These are phyloP conservation scores for Trachemys scripta DNA, from an alignment of 2,113 vertebrate genomes.

Conservation along the genomic window DNA sequence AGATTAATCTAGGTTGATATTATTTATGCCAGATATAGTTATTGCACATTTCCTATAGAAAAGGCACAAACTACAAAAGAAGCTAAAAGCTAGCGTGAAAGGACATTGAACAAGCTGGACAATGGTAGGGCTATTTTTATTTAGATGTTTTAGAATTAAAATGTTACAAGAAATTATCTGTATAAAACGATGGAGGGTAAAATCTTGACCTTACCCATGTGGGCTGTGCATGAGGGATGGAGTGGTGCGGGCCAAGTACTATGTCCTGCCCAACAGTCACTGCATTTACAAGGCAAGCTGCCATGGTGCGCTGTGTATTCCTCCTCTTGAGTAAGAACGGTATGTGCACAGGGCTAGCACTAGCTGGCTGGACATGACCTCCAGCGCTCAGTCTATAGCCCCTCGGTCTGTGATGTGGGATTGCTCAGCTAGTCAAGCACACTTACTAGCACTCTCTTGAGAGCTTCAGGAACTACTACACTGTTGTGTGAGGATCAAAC, in stretches of 20 bases:
- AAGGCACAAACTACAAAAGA: not conserved
- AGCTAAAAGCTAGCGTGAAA: not conserved
- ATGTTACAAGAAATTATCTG: not conserved
- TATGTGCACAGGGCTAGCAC: not conserved
- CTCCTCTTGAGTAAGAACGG: not conserved
- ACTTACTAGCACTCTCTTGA: slow-evolving; percentile 16
- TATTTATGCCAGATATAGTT: not conserved
- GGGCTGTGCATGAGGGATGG: not conserved
- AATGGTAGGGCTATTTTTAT: not conserved
- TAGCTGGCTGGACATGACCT: not conserved
- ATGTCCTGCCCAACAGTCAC: not conserved
- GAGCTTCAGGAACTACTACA: not conserved
- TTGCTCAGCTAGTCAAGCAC: not conserved
- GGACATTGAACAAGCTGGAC: not conserved
- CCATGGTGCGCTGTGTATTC: not conserved
- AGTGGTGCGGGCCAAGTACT: not conserved
- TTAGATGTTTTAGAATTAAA: not conserved
- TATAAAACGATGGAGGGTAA: not conserved
- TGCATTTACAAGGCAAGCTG: not conserved
- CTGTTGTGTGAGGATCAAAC: not conserved
- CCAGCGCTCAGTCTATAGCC: not conserved
- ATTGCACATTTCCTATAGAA: not conserved
- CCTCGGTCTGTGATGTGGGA: not conserved
- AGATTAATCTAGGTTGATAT: not conserved
- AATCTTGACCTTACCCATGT: not conserved